phyloP scores from a whole-genome alignment of 2,113 vertebrate species.

The Xenus cinereus region DNA sequence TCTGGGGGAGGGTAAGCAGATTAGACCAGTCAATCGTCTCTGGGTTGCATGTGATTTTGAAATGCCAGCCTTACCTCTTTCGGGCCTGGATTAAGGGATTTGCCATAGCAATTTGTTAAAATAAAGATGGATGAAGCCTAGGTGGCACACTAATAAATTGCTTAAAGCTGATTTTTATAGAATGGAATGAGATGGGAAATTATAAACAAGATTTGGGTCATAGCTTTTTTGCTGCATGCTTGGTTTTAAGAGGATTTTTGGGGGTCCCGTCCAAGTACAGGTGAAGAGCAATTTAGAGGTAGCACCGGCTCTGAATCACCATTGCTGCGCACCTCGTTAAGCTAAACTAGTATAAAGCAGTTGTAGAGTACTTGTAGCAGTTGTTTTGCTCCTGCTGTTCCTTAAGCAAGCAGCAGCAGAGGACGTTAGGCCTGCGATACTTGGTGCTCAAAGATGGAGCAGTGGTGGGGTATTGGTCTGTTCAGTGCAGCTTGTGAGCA shows the following conservation, averaged over 20 bases:
- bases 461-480: neutral
- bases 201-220: conserved; percentile 57
- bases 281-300: neutral
- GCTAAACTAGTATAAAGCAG: neutral
- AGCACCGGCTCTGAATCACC: neutral
- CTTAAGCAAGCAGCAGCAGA: neutral
- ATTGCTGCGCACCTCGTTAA: neutral
- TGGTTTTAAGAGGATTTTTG: neutral
- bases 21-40: conserved; percentile 67
- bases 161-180: conserved; percentile 71
- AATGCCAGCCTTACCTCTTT: conserved; percentile 61
- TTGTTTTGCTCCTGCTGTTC: neutral
- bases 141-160: conserved; percentile 70
- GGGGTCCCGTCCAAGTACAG: neutral
- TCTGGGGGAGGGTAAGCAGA: conserved; percentile 66
- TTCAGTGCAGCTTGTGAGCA: neutral
- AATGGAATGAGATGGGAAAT: conserved; percentile 51
- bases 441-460: neutral
- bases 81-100: conserved; percentile 74
- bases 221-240: conserved; percentile 20
- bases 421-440: neutral
- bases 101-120: conserved; percentile 74
- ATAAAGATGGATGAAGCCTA: conserved; percentile 68
- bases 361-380: neutral
- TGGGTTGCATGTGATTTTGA: conserved; percentile 64